Base-by-base conservation (phyloP, 2,888 invertebrate species). In the Exephanes ischioxanthus region DNA sequence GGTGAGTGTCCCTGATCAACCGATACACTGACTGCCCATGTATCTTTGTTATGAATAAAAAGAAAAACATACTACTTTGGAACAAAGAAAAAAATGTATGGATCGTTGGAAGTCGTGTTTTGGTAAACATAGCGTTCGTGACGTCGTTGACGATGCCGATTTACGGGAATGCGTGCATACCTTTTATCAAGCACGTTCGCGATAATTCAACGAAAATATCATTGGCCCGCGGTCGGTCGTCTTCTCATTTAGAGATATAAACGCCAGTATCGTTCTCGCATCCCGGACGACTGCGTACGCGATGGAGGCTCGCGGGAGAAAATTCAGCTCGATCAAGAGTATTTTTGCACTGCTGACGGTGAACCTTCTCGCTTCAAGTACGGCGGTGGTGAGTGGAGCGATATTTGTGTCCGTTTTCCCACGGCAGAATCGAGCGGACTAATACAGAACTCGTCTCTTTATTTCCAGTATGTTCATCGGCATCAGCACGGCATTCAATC, bases 1-100 rank as follows among this genome's bases (percentile, higher is more conserved):
- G 97, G 97, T 96, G 95, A 94, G 94, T 95, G 89, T 14, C 53
- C 33, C 53, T 6, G 9, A 33, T 63, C 0, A 33, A n/a, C 14
- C 33, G 30, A 33, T 30, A 14, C 5, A 16, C 14, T 9, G 11
- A 19, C 2, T 11, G 9, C 14, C 26, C 14, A 58, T 22, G 58
- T 58, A 22, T 26, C 9, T 58, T 58, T 55, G 9, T 19, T 58
- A 48, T 14, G 1, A 58, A 58, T 58, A 58, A 63, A 33, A n/a
- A n/a, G 9, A 63, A 33, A 61, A 33, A 63, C 5, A 26, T 1
- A 9, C 53, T 55, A 55, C 19, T 7, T 55, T 55, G n/a, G 7
- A 22, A 55, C 53, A 55, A 55, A 55, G 53, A 22, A 55, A 22
- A 19, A 22, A 55, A 19, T 19, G 53, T 55, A 48, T 11, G 45